phyloP scores from a whole-genome alignment of 2,888 invertebrate genomes.

The Chrysotoxum bicinctum region DNA sequence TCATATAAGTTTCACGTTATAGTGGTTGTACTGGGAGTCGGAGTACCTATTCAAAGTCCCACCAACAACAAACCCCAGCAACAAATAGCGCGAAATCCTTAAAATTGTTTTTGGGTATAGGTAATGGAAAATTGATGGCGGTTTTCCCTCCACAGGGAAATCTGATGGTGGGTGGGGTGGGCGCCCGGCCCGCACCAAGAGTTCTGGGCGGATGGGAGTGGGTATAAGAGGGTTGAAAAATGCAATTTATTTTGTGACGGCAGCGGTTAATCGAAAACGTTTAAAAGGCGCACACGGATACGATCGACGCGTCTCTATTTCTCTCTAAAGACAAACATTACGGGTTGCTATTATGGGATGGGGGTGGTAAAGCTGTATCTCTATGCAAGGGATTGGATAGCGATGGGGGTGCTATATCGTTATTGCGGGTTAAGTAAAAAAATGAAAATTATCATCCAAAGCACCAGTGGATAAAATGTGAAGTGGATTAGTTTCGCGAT shows the following conservation, averaged over 20 bases:
- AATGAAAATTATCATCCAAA: conserved; percentile 65
- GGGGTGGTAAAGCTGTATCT: background rate
- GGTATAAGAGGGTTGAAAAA: conserved; percentile 43
- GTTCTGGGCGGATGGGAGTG: conserved; percentile 23
- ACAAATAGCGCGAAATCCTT: conserved; percentile 64
- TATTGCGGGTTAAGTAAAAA: conserved; percentile 46
- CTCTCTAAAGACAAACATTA: conserved; percentile 70
- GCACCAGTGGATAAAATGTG: conserved; percentile 65
- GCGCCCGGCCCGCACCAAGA: background rate
- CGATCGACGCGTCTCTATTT: conserved; percentile 72
- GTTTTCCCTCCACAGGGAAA: conserved; percentile 63
- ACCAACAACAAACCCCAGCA: conserved; percentile 51
- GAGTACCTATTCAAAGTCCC: conserved; percentile 1
- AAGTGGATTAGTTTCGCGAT: conserved; percentile 72
- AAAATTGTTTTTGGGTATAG: conserved; percentile 72
- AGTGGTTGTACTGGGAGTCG: background rate
- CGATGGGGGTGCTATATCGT: conserved; percentile 15
- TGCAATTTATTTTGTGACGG: conserved; percentile 73
- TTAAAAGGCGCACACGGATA: conserved; percentile 72
- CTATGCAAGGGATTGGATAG: background rate
- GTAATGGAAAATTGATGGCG: conserved; percentile 73
- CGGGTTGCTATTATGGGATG: conserved; percentile 4
- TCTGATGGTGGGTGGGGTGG: conserved; percentile 51
- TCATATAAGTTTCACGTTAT: conserved; percentile 32
- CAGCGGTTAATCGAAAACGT: conserved; percentile 73